phyloP scores from a whole-genome alignment of 2,113 vertebrate species.

The Suricata suricatta region DNA sequence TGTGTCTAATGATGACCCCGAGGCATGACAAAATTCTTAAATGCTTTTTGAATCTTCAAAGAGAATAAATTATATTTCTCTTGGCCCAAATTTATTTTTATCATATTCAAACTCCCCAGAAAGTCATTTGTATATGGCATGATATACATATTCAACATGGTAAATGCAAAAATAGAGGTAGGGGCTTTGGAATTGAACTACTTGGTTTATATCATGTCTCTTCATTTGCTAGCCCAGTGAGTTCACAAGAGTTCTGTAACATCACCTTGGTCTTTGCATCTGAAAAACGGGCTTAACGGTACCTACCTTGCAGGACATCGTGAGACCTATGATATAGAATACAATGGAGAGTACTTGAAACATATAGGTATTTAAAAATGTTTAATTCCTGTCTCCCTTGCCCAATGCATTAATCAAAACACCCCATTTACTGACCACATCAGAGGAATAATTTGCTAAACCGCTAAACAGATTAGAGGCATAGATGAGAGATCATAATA shows the following conservation, averaged over 20 bases:
- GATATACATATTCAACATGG: not conserved
- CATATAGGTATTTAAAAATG: not conserved
- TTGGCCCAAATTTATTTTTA: conserved; percentile 54
- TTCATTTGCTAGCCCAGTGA: not conserved
- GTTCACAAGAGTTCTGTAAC: not conserved
- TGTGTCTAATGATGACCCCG: not conserved
- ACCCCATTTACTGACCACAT: not conserved
- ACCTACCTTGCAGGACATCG: not conserved
- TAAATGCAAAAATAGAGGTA: not conserved
- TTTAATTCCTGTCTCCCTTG: conserved; percentile 14
- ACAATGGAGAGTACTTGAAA: not conserved
- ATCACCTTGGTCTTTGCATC: not conserved
- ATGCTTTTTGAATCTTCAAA: conserved; percentile 53
- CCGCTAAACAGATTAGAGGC: not conserved
- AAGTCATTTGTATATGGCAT: not conserved
- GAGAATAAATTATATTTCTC: conserved; percentile 49
- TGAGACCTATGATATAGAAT: not conserved
- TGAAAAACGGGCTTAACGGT: conserved; percentile 6
- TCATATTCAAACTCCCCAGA: conserved; percentile 16
- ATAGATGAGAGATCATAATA: not conserved
- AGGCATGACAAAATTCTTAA: conserved; percentile 39
- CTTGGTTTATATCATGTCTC: not conserved
- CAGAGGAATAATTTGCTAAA: not conserved
- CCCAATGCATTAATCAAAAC: not conserved
- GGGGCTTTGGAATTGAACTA: not conserved